These are phyloP conservation scores for Tetropium fuscum DNA, from an alignment of 2,888 invertebrate species.

Conservation along the genomic window DNA sequence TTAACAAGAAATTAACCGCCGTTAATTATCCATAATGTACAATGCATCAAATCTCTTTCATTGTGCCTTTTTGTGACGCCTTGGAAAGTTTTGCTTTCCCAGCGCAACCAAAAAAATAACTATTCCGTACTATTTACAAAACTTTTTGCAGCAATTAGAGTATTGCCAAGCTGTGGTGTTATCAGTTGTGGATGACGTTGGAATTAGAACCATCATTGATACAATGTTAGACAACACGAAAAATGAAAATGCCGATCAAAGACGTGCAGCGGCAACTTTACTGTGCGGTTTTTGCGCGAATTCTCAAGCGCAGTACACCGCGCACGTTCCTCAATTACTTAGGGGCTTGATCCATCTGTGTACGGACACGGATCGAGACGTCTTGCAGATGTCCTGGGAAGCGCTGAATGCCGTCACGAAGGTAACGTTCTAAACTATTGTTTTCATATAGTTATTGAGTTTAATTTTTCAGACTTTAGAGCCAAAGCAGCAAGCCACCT, in stretches of 20 bases:
- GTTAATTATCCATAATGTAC: too few species aligned
- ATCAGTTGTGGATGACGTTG: constrained; percentile 89
- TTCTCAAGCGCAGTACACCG: constrained; percentile 87
- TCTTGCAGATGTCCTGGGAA: constrained; percentile 90
- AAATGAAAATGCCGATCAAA: constrained; percentile 72
- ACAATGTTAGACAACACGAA: constrained; percentile 83
- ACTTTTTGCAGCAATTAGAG: constrained; percentile 77
- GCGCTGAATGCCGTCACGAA: constrained; percentile 91
- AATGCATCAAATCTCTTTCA: too few species aligned
- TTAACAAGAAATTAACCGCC: too few species aligned
- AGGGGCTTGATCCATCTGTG: constrained; percentile 89
- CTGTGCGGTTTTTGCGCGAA: constrained; percentile 92
- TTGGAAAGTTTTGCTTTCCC: too few species aligned
- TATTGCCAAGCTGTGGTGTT: constrained; percentile 94
- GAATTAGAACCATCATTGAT: constrained; percentile 89
- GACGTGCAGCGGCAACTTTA: constrained; percentile 87
- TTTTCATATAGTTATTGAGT: too few species aligned
- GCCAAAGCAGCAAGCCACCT: constrained; percentile 84
- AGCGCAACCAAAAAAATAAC: too few species aligned
- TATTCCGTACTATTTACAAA: too few species aligned
- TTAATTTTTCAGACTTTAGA: constrained; percentile 75
- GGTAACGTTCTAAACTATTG: too few species aligned
- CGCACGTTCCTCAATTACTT: constrained; percentile 89
- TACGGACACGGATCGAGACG: constrained; percentile 83
- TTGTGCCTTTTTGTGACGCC: too few species aligned